Conservation (phyloP, 2,888 invertebrate species). For the Phengaris alcon region DNA sequence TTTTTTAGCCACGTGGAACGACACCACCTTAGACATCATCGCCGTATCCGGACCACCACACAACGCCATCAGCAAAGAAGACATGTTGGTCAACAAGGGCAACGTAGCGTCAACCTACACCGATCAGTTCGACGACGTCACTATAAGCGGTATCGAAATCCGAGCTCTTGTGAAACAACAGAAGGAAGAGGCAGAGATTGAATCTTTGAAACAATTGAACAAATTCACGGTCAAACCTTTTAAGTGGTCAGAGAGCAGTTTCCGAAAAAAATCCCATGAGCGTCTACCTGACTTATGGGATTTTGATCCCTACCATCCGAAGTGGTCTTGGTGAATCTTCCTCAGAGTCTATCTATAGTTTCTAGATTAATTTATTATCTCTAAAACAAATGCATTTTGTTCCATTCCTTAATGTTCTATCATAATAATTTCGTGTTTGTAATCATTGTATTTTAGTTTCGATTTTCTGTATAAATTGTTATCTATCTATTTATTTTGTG, state of each 20-base stretch:
- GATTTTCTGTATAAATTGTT: not conserved
- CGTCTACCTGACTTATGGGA: conserved; percentile 88
- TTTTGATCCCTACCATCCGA: conserved; percentile 80
- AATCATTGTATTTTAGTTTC: conserved; percentile 19
- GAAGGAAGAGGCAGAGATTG: conserved; percentile 60
- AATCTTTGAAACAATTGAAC: conserved; percentile 56
- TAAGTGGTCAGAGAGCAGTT: conserved; percentile 86
- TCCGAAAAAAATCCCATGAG: conserved; percentile 80
- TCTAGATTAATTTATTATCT: not conserved
- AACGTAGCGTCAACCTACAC: conserved; percentile 67
- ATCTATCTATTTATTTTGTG: conserved; percentile 36
- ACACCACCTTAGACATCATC: conserved; percentile 51
- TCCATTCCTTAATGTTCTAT: conserved; percentile 5
- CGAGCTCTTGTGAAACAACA: conserved; percentile 63
- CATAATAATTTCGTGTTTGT: conserved; percentile 28
- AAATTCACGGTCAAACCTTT: conserved; percentile 78
- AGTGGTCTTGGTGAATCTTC: conserved; percentile 80
- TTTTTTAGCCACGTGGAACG: conserved; percentile 42
- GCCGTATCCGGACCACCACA: conserved; percentile 67
- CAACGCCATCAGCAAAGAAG: conserved; percentile 46
- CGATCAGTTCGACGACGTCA: conserved; percentile 63
- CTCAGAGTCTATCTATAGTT: not conserved
- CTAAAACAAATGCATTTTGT: conserved; percentile 21
- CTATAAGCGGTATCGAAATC: conserved; percentile 61
- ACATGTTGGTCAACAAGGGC: conserved; percentile 59